These are phyloP conservation scores for Graphium colonna DNA, from an alignment of 2,888 invertebrate species.

Conservation along the genomic window DNA sequence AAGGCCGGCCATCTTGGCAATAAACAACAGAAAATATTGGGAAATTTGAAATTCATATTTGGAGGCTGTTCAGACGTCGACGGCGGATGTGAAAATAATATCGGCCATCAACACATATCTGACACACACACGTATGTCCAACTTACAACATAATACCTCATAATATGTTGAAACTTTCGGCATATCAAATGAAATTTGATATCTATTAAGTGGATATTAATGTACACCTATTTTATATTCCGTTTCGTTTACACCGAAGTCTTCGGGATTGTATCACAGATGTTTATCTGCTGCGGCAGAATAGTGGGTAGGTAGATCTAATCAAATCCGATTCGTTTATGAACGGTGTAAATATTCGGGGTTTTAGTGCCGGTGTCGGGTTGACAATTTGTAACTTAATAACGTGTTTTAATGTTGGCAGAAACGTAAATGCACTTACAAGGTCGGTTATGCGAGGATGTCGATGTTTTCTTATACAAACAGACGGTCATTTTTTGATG, in stretches of 20 bases:
- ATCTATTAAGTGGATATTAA: conserved; percentile 21
- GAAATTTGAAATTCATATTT: conserved; percentile 18
- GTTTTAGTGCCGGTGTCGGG: neutral
- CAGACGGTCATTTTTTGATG: no score
- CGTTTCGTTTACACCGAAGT: conserved; percentile 12
- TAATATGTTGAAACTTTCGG: conserved; percentile 19
- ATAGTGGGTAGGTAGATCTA: conserved; percentile 7
- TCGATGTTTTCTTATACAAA: no score
- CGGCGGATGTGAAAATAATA: neutral
- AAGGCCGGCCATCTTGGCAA: conserved; percentile 2
- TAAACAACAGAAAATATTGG: conserved; percentile 16
- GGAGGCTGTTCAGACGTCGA: conserved; percentile 8
- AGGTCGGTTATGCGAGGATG: no score
- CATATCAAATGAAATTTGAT: conserved; percentile 21
- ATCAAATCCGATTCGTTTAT: conserved; percentile 11
- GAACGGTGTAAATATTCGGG: neutral
- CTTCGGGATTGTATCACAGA: conserved; percentile 12
- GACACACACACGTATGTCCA: neutral
- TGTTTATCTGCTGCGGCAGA: conserved; percentile 15
- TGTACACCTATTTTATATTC: conserved; percentile 21
- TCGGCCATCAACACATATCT: neutral
- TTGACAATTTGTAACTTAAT: neutral
- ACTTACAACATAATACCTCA: conserved; percentile 3
- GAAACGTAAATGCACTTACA: no score
- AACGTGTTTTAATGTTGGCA: neutral